A percentile compares a stretch with the other conserved stretches of the same genome.
These are phyloP conservation scores for Trematomus loennbergii DNA, from an alignment of 2,113 vertebrate genomes.

Conservation along the genomic window DNA sequence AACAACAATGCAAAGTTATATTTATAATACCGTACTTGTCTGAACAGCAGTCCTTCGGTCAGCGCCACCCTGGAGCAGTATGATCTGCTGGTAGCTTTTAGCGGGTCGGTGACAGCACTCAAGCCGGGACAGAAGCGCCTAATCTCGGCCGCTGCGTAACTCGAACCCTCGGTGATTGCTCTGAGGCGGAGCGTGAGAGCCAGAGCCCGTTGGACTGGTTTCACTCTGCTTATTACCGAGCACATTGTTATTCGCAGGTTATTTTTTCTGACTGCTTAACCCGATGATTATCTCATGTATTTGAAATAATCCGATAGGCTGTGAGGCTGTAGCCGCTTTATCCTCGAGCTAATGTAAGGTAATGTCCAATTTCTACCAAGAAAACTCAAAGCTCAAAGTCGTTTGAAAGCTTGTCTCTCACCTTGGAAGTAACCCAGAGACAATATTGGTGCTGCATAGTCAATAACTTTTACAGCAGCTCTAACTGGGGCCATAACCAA, in stretches of 20 bases:
- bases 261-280: not conserved
- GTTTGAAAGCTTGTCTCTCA: not conserved
- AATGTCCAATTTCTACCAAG: not conserved
- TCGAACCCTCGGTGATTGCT: slow-evolving; percentile 32
- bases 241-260: slow-evolving; percentile 50
- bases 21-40: slow-evolving; percentile 70
- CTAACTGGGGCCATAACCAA: too few relatives aligned
- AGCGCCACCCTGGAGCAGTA: slow-evolving; percentile 64
- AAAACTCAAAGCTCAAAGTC: not conserved
- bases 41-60: slow-evolving; percentile 72
- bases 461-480: too few relatives aligned
- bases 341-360: not conserved
- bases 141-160: not conserved
- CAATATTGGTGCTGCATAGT: too few relatives aligned
- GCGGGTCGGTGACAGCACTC: not conserved
- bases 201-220: slow-evolving; percentile 6
- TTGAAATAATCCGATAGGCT: not conserved
- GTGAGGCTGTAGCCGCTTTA: not conserved
- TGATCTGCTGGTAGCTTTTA: not conserved
- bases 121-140: not conserved
- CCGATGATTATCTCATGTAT: too few relatives aligned
- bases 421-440: too few relatives aligned
- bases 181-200: slow-evolving; percentile 38
- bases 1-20: not conserved
- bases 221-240: slow-evolving; percentile 45